These are phyloP conservation scores for Ceratoteleas bidentatus DNA, from an alignment of 1,140 invertebrate genomes.

Conservation along the genomic window DNA sequence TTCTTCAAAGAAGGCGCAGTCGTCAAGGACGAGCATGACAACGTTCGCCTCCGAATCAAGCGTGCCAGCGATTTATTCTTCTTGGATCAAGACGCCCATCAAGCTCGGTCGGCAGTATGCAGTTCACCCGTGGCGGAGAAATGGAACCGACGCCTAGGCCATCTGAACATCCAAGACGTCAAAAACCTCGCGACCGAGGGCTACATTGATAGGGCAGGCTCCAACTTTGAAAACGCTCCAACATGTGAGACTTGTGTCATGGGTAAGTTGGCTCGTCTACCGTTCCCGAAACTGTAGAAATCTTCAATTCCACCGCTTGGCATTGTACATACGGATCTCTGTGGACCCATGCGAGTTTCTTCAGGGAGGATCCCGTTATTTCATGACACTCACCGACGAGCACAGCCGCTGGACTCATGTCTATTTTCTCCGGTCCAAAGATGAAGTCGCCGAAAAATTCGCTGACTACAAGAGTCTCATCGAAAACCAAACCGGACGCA, in stretches of 20 bases:
- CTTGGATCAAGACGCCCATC: background rate
- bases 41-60: background rate
- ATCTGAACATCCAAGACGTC: constrained; percentile 8
- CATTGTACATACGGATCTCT: constrained; percentile 36
- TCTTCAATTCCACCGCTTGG: constrained; percentile 2
- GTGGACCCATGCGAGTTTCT: constrained; percentile 28
- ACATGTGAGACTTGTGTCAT: constrained; percentile 14
- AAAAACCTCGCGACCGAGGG: background rate
- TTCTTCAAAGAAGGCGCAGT: background rate
- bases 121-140: background rate
- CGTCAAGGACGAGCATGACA: background rate
- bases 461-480: background rate
- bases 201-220: background rate
- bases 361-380: constrained; percentile 58
- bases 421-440: constrained; percentile 71
- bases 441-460: constrained; percentile 60
- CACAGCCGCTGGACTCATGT: constrained; percentile 61
- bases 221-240: background rate
- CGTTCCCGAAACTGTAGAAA: background rate
- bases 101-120: background rate
- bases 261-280: constrained; percentile 2
- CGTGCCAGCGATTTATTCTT: background rate
- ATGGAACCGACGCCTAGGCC: constrained; percentile 13
- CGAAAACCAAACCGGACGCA: constrained; percentile 14
- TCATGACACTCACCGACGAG: constrained; percentile 67